Evolutionary conservation across 2,113 vertebrate species (phyloP).

Genomic region (Passer domesticus): DNA sequence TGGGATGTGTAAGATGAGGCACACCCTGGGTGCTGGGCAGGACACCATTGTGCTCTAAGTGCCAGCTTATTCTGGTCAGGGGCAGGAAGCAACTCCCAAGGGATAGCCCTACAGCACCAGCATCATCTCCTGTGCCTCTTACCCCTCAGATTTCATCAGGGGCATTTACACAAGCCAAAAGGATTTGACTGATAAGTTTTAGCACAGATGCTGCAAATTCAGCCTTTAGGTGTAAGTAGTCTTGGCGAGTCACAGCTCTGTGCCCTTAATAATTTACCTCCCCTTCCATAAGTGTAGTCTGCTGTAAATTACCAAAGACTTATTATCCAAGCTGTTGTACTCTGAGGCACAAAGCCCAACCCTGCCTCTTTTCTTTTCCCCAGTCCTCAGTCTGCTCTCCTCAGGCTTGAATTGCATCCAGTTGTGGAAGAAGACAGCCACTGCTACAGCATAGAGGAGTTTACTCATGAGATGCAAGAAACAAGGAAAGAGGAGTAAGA

Average conservation of each 20-base stretch:
- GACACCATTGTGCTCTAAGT: not conserved
- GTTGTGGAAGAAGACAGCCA: not conserved
- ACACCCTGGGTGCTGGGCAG: rapidly evolving
- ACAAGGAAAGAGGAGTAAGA: not conserved
- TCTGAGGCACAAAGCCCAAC: not conserved
- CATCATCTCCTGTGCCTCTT: not conserved
- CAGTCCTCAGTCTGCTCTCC: not conserved
- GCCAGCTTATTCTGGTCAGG: not conserved
- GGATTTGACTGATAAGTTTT: not conserved
- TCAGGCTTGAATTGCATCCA: not conserved
- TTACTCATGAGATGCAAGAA: not conserved
- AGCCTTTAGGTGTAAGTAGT: not conserved
- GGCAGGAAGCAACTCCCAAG: not conserved
- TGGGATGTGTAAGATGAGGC: not conserved
- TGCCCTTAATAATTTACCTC: not conserved
- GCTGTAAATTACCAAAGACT: not conserved
- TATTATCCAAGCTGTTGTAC: not conserved
- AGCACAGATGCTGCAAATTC: not conserved
- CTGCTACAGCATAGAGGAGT: not conserved
- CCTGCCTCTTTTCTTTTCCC: not conserved
- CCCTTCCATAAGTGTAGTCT: not conserved
- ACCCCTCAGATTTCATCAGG: not conserved
- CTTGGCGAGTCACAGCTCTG: rapidly evolving
- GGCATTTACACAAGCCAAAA: not conserved
- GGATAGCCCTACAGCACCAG: not conserved